These are phyloP conservation scores for Hemicentrotus pulcherrimus DNA, from an alignment of 35 echinoderm and acorn worm species.

Conservation along the genomic window DNA sequence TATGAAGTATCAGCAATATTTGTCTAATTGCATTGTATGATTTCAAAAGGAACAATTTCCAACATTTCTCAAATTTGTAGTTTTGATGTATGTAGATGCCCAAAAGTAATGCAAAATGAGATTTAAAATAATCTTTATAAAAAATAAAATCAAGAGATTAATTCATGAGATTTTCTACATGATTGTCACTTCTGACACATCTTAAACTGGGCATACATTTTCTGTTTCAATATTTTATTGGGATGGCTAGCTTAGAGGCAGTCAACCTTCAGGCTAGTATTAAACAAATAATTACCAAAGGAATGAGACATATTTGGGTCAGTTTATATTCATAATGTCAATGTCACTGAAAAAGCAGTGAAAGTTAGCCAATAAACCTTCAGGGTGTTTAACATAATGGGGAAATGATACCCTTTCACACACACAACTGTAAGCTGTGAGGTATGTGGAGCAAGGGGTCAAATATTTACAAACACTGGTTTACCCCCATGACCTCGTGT, in stretches of 20 bases:
- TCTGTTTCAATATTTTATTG: neutral
- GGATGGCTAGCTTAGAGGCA: too few species aligned
- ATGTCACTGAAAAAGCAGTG: neutral
- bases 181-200: too few species aligned
- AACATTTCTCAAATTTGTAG: too few species aligned
- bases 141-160: too few species aligned
- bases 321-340: neutral
- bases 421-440: neutral
- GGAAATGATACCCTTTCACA: neutral
- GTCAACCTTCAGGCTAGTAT: neutral
- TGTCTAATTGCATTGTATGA: too few species aligned
- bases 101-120: too few species aligned
- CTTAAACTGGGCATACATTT: too few species aligned
- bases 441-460: neutral
- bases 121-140: too few species aligned
- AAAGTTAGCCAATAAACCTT: constrained; percentile 6
- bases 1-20: too few species aligned
- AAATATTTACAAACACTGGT: constrained; percentile 6
- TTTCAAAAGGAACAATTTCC: too few species aligned
- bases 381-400: neutral
- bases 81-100: too few species aligned
- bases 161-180: too few species aligned
- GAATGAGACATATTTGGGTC: neutral
- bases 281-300: neutral
- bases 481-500: neutral